These are phyloP conservation scores for Scomber japonicus DNA, from an alignment of 2,113 vertebrate species.

Conservation along the genomic window DNA sequence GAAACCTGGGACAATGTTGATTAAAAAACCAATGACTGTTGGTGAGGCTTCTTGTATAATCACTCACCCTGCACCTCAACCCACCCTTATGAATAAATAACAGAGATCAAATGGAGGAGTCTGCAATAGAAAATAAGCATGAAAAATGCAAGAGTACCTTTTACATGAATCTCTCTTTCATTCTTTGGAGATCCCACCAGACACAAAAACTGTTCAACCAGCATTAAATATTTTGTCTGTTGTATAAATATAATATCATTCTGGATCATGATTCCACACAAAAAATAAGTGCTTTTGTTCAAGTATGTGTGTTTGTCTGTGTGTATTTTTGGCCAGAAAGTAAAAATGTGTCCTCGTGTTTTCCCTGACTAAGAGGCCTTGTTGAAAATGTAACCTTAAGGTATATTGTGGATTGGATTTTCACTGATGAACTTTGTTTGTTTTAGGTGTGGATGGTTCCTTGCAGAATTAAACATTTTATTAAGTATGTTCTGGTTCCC, in stretches of 20 bases:
- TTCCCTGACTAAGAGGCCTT: too few relatives aligned
- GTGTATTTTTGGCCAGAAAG: neutral
- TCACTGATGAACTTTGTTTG: neutral
- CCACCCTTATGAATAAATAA: constrained; percentile 66
- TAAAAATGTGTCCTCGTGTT: too few relatives aligned
- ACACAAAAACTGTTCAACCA: neutral
- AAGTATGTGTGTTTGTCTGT: too few relatives aligned
- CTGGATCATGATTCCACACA: too few relatives aligned
- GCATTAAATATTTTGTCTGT: neutral
- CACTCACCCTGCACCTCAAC: constrained; percentile 20
- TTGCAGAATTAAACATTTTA: neutral
- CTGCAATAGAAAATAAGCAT: constrained; percentile 52
- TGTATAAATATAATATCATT: neutral
- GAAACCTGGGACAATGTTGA: constrained; percentile 61
- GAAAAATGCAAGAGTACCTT: constrained; percentile 38
- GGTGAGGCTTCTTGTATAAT: constrained; percentile 35
- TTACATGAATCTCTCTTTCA: constrained; percentile 10
- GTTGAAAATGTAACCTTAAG: too few relatives aligned
- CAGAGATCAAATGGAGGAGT: constrained; percentile 49
- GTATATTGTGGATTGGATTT: neutral
- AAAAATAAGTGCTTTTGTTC: too few relatives aligned
- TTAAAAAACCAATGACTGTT: constrained; percentile 70
- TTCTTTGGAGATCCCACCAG: neutral
- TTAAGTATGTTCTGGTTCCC: neutral
- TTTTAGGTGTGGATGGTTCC: neutral